phyloP scores from a whole-genome alignment of 2,113 vertebrate genomes.

The Connochaetes taurinus region DNA sequence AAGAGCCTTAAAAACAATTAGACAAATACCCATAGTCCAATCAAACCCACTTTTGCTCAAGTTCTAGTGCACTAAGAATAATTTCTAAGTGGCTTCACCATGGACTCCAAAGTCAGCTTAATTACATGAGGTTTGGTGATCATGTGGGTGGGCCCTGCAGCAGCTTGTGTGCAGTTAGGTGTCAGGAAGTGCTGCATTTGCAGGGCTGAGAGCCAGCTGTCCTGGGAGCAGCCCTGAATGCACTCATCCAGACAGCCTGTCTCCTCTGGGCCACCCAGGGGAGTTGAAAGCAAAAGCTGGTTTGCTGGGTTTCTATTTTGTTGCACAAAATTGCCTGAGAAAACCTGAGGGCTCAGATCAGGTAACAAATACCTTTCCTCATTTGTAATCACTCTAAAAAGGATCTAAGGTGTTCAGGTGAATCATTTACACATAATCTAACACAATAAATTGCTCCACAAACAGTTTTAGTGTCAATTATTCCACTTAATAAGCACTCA shows the following conservation, averaged over 20 bases:
- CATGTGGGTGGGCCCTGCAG: neutral
- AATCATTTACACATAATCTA: conserved; percentile 17
- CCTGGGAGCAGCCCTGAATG: neutral
- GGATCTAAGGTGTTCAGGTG: neutral
- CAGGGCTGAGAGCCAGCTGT: neutral
- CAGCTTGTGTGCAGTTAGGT: neutral
- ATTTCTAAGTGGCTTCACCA: neutral
- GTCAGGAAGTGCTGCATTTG: neutral
- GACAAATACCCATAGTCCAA: neutral
- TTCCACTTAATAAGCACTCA: neutral
- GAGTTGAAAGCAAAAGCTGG: neutral
- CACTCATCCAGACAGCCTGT: neutral
- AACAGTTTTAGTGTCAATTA: neutral
- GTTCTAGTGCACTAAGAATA: neutral
- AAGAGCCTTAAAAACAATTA: neutral
- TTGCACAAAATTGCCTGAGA: conserved; percentile 2
- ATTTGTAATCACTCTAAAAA: neutral
- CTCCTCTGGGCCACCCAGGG: neutral
- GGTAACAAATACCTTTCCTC: conserved; percentile 12
- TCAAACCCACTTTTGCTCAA: neutral
- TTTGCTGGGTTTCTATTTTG: neutral
- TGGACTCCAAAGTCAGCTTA: neutral
- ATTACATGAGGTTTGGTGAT: neutral
- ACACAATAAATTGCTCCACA: neutral
- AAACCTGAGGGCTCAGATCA: neutral